Base-by-base conservation (phyloP, 2,888 invertebrate genomes). In the Chorisops tibialis region DNA sequence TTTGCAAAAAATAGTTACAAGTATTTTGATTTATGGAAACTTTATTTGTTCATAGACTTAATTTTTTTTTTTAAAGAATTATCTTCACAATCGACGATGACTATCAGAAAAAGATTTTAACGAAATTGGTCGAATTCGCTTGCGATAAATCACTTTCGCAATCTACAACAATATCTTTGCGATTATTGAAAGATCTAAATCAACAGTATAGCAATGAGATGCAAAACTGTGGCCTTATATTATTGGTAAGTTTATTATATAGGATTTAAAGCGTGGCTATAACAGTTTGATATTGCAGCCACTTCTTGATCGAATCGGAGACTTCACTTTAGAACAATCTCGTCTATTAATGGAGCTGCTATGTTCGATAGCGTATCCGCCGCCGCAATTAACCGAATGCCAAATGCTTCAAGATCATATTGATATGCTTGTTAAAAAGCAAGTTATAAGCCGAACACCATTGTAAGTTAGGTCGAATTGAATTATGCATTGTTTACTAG, bases 401-500 rank as follows among this genome's bases (percentile, higher is more conserved):
- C 83, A 87, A 71, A 88, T 91, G 70, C 81, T 91, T 39, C 85
- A 88, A 74, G 89, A 91, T 78, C 92, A 93, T 72, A 82, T 95
- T 56, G 86, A 88, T 71, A 93, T 94, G 81, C 79, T 93, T 16
- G 84, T 93, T n/a, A 84, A 87, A 67, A 95, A 95, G 74, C 90
- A 93, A 75, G 79, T 94, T 38, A 84, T 87, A 2, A 86, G 84
- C 72, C 82, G 84, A 3, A 83, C 83, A 67, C 80, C 82, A 18
- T 75, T 78, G 79, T 81, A 73, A 73, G 76, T 68, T 63, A 4
- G 9, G 30, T 30, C 30, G 30, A 2, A 9, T 30, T 30, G 30
- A 30, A 18, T 59, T 24, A n/a, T 50, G 0, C 38, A 14, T n/a
- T 9, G 16, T 54, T 11, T 39, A 7, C 38, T 30, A 30, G 9